phyloP scores from a whole-genome alignment of 2,113 vertebrate species.

The Channa argus region DNA sequence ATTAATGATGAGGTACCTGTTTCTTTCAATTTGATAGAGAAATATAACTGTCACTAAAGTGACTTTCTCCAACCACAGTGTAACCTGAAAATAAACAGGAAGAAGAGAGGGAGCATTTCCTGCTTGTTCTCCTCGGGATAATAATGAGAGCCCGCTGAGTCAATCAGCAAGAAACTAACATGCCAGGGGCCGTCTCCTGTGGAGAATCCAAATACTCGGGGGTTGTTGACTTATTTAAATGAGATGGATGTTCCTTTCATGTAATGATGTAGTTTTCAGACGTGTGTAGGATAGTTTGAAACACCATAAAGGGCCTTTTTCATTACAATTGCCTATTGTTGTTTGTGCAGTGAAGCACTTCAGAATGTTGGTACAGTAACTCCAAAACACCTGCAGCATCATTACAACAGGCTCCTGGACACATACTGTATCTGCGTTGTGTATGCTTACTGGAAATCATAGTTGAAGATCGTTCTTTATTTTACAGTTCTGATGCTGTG shows the following conservation, averaged over 20 bases:
- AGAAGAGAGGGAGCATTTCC: constrained; percentile 42
- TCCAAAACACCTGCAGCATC: too few species aligned
- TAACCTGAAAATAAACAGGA: constrained; percentile 51
- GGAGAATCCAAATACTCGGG: constrained; percentile 47
- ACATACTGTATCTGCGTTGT: neutral
- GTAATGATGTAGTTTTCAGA: constrained; percentile 42
- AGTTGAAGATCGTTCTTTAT: constrained; percentile 36
- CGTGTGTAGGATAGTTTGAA: constrained; percentile 39
- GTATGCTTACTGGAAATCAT: constrained; percentile 38
- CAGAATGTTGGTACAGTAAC: too few species aligned
- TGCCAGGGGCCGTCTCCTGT: constrained; percentile 49
- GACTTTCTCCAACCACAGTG: constrained; percentile 30
- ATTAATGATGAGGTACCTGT: constrained; percentile 26
- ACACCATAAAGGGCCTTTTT: constrained; percentile 27
- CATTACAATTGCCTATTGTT: constrained; percentile 70
- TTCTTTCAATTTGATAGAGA: constrained; percentile 20
- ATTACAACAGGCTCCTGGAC: too few species aligned
- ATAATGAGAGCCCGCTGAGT: constrained; percentile 68
- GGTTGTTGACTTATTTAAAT: constrained; percentile 71
- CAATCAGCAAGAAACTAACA: constrained; percentile 71
- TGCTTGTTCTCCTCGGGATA: constrained; percentile 34
- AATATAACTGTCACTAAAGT: constrained; percentile 31
- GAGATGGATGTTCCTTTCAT: constrained; percentile 49
- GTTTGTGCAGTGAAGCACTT: constrained; percentile 51
- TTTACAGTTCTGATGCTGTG: constrained; percentile 33